Base-by-base conservation (phyloP, 2,113 vertebrate genomes). In the Thunnus thynnus region DNA sequence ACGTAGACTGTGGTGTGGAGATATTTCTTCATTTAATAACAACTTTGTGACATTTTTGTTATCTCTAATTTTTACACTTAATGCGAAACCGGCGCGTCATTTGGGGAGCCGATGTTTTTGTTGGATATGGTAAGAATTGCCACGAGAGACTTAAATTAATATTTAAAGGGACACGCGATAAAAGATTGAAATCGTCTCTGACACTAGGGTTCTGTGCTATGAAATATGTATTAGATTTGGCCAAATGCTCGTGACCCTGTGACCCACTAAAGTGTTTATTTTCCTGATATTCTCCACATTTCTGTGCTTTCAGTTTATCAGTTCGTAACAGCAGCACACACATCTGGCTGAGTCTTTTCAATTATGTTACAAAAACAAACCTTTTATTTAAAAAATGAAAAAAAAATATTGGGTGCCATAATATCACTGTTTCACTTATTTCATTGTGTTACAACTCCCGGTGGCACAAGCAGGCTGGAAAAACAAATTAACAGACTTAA, bases 151-250 rank as follows among this genome's bases (percentile, higher is more conserved):
- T 17, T 56, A 3, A 5, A 66, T 90, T 0, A 76, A 86, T 90
- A 75, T 78, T 85, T 83, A 18, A 85, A 62, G n/a, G 48, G 41
- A 5, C 48, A 48, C n/a, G 62, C 2, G 6, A 87, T 91, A 32
- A 89, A 89, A 68, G 4, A 81, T 83, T 83, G 20, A 87, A 72
- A 54, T 1, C 3, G 56, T 75, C 27, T 25, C 55, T 75, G 60
- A 65, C 76, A 68, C 75, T 60, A 27, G 72, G 51, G 69, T 72
- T 47, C 66, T 48, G 65, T 2, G 36, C 9, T 65, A 62, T 91
- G 60, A 84, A 91, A 82, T 77, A 85, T 80, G 41, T 5, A 83
- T 83, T 50, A 17, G 20, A 58, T n/a, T 57, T 47, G 48, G 58
- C 57, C 56, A 58, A 72, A 79, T 78, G 54, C 10, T 12, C 46